Evolutionary conservation across 2,113 vertebrate genomes (phyloP).

Genomic region (Microcebus griseorufus): DNA sequence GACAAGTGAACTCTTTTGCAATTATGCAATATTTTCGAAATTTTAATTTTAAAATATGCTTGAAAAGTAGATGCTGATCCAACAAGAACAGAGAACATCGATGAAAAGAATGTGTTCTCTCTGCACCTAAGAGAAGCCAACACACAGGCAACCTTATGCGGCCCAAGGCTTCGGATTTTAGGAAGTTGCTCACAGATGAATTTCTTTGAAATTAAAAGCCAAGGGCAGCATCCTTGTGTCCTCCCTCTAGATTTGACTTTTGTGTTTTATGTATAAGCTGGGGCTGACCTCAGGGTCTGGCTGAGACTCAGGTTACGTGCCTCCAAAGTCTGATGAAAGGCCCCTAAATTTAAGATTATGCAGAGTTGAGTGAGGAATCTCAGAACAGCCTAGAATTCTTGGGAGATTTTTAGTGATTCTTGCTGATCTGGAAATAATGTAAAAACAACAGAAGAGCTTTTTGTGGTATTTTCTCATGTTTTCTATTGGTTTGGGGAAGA

Average conservation of each 20-base stretch:
- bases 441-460: conserved; percentile 44
- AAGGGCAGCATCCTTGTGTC: background rate
- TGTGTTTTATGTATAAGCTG: background rate
- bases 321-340: background rate
- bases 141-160: background rate
- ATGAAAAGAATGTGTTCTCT: conserved; percentile 55
- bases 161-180: background rate
- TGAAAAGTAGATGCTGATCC: conserved; percentile 63
- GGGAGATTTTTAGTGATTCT: conserved; percentile 44
- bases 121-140: background rate
- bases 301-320: background rate
- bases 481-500: conserved; percentile 57
- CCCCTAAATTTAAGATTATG: background rate
- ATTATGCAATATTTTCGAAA: conserved; percentile 53
- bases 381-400: background rate
- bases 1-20: conserved; percentile 46
- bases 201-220: conserved; percentile 46
- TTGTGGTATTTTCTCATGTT: conserved; percentile 33
- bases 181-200: conserved; percentile 25
- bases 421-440: conserved; percentile 55
- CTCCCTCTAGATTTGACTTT: background rate
- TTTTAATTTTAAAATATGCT: conserved; percentile 68
- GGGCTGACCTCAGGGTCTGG: background rate
- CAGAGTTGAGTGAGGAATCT: conserved; percentile 1
- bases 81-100: conserved; percentile 44